Evolutionary conservation across 2,797 vertebrate genomes (phyloP).

Genomic region (Cuculus canorus): DNA sequence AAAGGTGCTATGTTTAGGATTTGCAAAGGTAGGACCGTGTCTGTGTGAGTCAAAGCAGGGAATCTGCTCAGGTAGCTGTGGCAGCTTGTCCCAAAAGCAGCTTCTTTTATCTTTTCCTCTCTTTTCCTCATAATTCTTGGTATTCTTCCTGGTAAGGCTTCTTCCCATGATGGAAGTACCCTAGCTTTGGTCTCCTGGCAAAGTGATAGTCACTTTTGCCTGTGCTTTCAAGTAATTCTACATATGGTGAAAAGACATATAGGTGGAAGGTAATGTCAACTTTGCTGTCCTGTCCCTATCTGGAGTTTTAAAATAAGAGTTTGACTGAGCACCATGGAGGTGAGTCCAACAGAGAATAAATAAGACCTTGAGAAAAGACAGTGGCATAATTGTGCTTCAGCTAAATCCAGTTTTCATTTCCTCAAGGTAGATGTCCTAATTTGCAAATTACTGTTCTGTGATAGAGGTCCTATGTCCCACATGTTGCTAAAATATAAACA

Average conservation of each 20-base stretch:
- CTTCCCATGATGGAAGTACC: background rate
- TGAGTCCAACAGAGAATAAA: background rate
- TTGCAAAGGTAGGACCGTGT: background rate
- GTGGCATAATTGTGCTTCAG: background rate
- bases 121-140: background rate
- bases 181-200: background rate
- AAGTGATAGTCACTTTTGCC: background rate
- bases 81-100: background rate
- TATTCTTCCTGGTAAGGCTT: too few species aligned
- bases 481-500: background rate
- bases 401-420: conserved; percentile 12
- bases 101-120: background rate
- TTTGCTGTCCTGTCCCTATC: background rate
- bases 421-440: conserved; percentile 5
- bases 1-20: too few species aligned
- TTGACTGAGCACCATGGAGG: background rate
- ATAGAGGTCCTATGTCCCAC: background rate
- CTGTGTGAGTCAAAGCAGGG: background rate
- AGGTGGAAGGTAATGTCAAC: background rate
- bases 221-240: background rate
- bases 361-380: background rate
- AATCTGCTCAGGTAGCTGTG: background rate
- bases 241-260: background rate
- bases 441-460: background rate
- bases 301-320: background rate